Base-by-base conservation (phyloP, 35 echinoderm and acorn worm genomes). In the Nesometra sesokonis region DNA sequence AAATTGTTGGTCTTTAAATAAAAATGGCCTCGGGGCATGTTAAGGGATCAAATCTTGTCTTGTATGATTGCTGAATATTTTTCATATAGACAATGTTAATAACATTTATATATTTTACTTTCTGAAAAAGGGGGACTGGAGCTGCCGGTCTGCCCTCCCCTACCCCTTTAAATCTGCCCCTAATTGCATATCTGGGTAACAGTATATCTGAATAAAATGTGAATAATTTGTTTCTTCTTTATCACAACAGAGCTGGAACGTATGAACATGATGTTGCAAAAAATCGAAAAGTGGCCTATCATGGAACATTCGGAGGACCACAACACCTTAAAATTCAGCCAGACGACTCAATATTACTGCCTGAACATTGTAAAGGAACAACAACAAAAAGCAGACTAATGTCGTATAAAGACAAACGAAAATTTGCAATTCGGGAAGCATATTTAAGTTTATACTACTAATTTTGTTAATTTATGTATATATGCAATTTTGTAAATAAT, bases 271-370 rank as follows among this genome's bases (percentile, higher is more conserved):
- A 93, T 30, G 92, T 99, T 11, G 87, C 93, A 67, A 85, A 86
- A 76, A 94, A 99, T 85, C 81, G 96, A 33, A 99, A 94, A 86
- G 96, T 99, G 2, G 96, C 87, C 34, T 99, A 80, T 79, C 96
- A 99, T 35, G 96, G 96, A 23, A 99, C 96, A 78, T 99, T 99
- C 47, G 96, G 96, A 77, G 96, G 96, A 30, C 96, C 96, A 0
- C 96, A 99, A 47, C 96, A 92, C 40, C 92, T 99, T 0, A 99
- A 99, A 87, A 84, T 99, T 77, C 96, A 82, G 35, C 96, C 96
- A 34, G 91, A 92, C 35, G 96, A 93, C 13, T 90, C 88, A 32
- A 86, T 94, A 27, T 85, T 99, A 43, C 76, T 94, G 43, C 96
- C 96, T 35, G 90, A 92, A 36, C 91, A 99, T 33, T 99, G 96